Evolutionary conservation across 2,113 vertebrate genomes (phyloP), one percentile per base, ranked within the genome.

Genomic region (Nettapus auritus): DNA sequence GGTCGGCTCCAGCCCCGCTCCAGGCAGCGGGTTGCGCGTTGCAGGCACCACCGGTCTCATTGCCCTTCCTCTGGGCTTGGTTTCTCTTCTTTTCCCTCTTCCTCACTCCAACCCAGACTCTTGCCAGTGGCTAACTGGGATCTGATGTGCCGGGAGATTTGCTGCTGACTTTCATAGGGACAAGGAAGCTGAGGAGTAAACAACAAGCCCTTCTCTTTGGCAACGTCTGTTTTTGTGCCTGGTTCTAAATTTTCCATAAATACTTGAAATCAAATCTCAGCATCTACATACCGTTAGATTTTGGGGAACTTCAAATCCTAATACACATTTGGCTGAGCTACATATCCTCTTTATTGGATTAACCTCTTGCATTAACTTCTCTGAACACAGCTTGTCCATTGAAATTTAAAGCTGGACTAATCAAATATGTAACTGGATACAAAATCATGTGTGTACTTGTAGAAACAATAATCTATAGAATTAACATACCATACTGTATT

Each of bases 371-470:
- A n/a, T 93, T 77, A 95, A 42, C 34, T 88, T 89, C 33, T 83
- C 20, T 20, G 81, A 77, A 16, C 73, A 68, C 48, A 69, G 4
- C 48, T 64, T 83, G 38, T 20, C 80, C 64, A 25, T 11, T 90
- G 92, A 56, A 52, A 36, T 88, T 90, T 92, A 94, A 93, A 84
- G 42, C 63, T 76, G 67, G 82, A 69, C 63, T 93, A 75, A 85
- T 90, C 82, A 82, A 94, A 79, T 88, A 36, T 50, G 4, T 82
- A 95, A 76, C 56, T 82, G 68, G 70, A 38, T 87, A 48, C 52
- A 64, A 0, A 86, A 59, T 60, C 62, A 28, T 33, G 17, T 57
- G 25, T 63, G 38, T 67, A 71, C 55, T 34, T 85, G 38, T 64
- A 46, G 48, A 77, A 90, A 50, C 59, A 80, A 62, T 64, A 66